Base-by-base conservation (phyloP, 2,113 vertebrate species). In the Tauraco erythrolophus region DNA sequence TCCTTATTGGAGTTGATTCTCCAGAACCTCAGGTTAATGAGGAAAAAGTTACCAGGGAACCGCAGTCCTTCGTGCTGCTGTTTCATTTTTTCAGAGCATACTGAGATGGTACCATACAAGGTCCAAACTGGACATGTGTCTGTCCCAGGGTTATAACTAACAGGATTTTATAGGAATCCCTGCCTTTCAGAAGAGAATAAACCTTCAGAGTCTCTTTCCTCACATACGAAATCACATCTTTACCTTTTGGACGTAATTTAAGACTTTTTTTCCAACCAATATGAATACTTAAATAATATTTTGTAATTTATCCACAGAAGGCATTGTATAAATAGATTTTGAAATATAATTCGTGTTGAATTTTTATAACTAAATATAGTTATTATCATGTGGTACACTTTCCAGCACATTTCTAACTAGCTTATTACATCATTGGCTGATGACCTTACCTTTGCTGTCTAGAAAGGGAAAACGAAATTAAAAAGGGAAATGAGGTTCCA, bases 401-500 rank as follows among this genome's bases (percentile, higher is more conserved):
- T 77, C 53, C n/a, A 33, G 39, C 46, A 31, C 1, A 2, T 91
- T 81, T 46, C 30, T 87, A 31, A 62, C 58, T 7, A 4, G 60
- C 6, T 7, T 68, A 75, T 94, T 91, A 56, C 64, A 81, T 91
- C 77, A 64, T 50, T 66, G 69, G 30, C 72, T 87, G 86, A 60
- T 75, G 72, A 86, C 58, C 51, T 94, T 86, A 50, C 50, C 60
- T 95, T 84, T 10, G 33, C 71, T 88, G 58, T 72, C 68, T 84
- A 81, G 79, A 75, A 97, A 88, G 33, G 80, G 68, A 75, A 93
- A 89, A 64, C 2, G 1, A 87, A 94, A 92, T 87, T 75, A 78
- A 87, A 94, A 86, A 83, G 58, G 37, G 51, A 92, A 81, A 96
- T 86, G 48, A 95, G 28, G 8, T 94, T 86, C 27, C 83, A 60